Evolutionary conservation across 1,140 invertebrate species (phyloP).

Genomic region (Lepidurus packardi): DNA sequence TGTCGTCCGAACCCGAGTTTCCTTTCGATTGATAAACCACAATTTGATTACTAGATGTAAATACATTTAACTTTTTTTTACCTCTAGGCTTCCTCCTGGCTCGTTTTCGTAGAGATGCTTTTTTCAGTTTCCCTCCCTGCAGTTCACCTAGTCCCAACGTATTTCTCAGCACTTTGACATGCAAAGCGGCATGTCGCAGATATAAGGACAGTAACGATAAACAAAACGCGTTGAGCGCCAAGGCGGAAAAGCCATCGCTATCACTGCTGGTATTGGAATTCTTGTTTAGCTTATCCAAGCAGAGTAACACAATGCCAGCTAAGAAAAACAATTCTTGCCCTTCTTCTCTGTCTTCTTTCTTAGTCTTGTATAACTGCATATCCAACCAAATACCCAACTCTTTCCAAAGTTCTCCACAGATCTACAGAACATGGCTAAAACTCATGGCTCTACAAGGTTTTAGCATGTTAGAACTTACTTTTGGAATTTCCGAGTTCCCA

Average conservation of each 20-base stretch:
- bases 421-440: background rate
- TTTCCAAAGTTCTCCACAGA: background rate
- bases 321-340: background rate
- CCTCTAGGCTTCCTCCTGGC: background rate
- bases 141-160: background rate
- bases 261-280: background rate
- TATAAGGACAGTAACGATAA: background rate
- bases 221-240: background rate
- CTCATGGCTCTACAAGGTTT: background rate
- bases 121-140: background rate
- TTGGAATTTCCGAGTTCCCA: slow-evolving; percentile 23
- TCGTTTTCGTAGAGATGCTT: background rate
- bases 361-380: slow-evolving; percentile 1
- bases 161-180: background rate
- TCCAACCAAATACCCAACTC: background rate
- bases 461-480: slow-evolving; percentile 26
- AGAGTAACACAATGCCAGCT: background rate
- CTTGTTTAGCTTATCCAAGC: background rate
- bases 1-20: background rate
- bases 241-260: background rate
- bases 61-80: background rate
- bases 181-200: background rate
- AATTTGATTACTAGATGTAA: background rate
- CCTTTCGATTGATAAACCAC: background rate
- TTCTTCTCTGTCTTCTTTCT: background rate